Evolutionary conservation across 2,113 vertebrate species (phyloP).

Genomic region (Oncorhynchus mykiss): DNA sequence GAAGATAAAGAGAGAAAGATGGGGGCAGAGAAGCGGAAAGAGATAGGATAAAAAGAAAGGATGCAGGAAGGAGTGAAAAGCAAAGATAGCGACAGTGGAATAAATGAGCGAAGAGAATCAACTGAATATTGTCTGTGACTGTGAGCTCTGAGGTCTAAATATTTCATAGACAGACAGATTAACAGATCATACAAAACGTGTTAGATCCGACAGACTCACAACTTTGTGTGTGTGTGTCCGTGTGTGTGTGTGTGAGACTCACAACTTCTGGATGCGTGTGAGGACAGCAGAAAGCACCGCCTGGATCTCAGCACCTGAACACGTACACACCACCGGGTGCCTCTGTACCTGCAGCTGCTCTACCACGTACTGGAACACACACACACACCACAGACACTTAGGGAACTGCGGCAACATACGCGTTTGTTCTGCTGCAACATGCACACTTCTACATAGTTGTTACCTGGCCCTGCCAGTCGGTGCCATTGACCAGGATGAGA

Average conservation of each 20-base stretch:
- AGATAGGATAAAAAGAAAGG: background rate
- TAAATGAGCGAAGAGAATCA: background rate
- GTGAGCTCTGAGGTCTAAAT: background rate
- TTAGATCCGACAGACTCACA: background rate
- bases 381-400: background rate
- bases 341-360: conserved; percentile 85
- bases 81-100: background rate
- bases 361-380: conserved; percentile 77
- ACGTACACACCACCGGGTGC: conserved; percentile 86
- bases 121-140: background rate
- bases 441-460: background rate
- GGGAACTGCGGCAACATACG: conserved; percentile 18
- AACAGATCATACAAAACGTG: background rate
- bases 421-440: background rate
- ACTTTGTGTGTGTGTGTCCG: background rate
- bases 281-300: conserved; percentile 84
- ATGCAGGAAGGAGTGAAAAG: no score
- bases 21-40: background rate
- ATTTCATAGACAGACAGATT: conserved; percentile 2
- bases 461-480: conserved; percentile 69
- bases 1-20: background rate
- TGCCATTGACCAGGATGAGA: conserved; percentile 74
- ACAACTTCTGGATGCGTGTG: conserved; percentile 91
- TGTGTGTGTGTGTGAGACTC: conserved; percentile 55
- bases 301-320: conserved; percentile 84